These are phyloP conservation scores for Pogona vitticeps DNA, from an alignment of 2,113 vertebrate species.

Conservation along the genomic window DNA sequence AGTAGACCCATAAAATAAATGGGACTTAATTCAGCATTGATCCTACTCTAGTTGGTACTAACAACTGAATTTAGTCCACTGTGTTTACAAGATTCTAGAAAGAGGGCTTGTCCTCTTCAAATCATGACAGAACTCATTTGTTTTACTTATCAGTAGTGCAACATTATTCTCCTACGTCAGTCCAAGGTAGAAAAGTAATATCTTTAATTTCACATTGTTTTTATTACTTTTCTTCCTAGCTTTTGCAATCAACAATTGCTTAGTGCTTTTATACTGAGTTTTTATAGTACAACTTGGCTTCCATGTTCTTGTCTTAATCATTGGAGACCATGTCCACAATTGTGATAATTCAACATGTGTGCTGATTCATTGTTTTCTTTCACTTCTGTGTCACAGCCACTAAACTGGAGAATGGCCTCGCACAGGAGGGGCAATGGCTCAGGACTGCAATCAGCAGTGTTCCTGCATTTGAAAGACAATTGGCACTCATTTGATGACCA, in stretches of 20 bases:
- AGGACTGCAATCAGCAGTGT: too few species aligned
- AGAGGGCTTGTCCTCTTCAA: background rate
- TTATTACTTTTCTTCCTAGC: background rate
- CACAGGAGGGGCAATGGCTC: too few species aligned
- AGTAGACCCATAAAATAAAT: too few species aligned
- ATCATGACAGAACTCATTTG: background rate
- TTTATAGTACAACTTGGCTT: conserved; percentile 1
- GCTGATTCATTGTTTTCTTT: background rate
- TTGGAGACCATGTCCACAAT: background rate
- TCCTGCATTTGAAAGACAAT: too few species aligned
- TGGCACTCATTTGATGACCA: too few species aligned
- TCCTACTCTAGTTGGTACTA: too few species aligned
- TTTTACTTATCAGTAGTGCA: background rate
- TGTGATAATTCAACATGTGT: background rate
- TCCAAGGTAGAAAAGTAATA: background rate
- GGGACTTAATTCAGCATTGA: too few species aligned
- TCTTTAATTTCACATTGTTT: background rate
- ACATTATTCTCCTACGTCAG: background rate
- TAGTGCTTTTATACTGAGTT: background rate
- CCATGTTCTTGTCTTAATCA: background rate
- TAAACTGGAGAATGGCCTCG: too few species aligned
- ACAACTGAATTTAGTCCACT: too few species aligned
- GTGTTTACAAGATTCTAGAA: background rate
- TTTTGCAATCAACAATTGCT: background rate
- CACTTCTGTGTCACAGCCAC: too few species aligned